Percentiles rank a stretch among this genome's conserved stretches.
phyloP scores from a whole-genome alignment of 2,797 vertebrate genomes.

The Galaxias olidus region DNA sequence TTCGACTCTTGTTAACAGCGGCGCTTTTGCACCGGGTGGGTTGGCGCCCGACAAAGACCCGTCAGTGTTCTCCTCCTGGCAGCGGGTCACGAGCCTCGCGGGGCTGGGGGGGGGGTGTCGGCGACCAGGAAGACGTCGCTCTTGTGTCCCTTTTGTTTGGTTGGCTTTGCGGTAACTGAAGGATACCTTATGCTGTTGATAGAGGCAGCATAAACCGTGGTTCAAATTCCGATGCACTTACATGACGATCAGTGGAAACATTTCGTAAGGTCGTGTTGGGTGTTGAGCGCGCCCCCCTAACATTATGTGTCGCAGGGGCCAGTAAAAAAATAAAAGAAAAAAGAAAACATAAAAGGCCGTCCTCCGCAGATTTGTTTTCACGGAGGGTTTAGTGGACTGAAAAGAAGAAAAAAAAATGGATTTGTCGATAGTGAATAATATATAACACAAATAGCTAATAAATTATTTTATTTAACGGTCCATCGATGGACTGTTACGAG shows the following conservation, averaged over 20 bases:
- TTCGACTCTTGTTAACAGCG: constrained; percentile 13
- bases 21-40: constrained; percentile 6
- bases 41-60: constrained; percentile 7
- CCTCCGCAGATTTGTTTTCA: not conserved
- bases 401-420: constrained; percentile 33
- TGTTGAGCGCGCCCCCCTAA: too few species aligned
- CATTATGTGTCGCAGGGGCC: too few species aligned
- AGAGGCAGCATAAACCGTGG: not conserved
- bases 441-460: constrained; percentile 58
- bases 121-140: not conserved
- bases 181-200: not conserved
- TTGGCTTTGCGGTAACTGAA: not conserved
- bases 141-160: not conserved
- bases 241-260: too few species aligned
- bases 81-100: too few species aligned
- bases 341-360: too few species aligned
- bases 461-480: constrained; percentile 66
- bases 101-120: constrained; percentile 14
- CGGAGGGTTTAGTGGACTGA: constrained; percentile 31
- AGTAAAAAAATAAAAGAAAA: too few species aligned
- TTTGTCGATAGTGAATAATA: constrained; percentile 54
- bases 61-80: too few species aligned
- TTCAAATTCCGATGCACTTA: too few species aligned
- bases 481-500: constrained; percentile 27
- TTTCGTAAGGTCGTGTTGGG: too few species aligned